phyloP scores from a whole-genome alignment of 1,140 invertebrate species.

The Cyphomyrmex costatus region DNA sequence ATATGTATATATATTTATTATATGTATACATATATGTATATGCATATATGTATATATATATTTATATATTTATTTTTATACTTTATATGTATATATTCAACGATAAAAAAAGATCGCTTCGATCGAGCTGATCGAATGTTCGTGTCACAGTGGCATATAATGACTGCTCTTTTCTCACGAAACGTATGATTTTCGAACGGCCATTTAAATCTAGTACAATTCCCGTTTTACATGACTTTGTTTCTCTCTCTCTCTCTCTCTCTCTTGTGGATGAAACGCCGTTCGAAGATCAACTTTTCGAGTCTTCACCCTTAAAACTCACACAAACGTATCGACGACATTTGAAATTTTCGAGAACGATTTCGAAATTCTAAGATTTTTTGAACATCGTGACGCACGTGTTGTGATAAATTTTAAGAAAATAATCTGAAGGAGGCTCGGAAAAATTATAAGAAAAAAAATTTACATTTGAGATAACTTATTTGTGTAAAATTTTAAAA shows the following conservation, averaged over 20 bases:
- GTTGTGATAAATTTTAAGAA: not conserved
- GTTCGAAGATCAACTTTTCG: conserved; percentile 48
- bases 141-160: conserved; percentile 26
- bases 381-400: not conserved
- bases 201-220: conserved; percentile 36
- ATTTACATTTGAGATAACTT: not conserved
- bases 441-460: not conserved
- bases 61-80: conserved; percentile 51
- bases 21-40: conserved; percentile 60
- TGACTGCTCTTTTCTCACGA: conserved; percentile 14
- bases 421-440: not conserved
- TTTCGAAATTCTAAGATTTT: conserved; percentile 9
- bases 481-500: too few species aligned
- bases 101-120: conserved; percentile 68
- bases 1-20: conserved; percentile 59
- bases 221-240: not conserved
- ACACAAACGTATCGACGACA: conserved; percentile 39
- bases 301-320: conserved; percentile 34
- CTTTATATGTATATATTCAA: conserved; percentile 69
- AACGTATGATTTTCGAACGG: conserved; percentile 48
- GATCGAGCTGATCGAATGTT: conserved; percentile 45
- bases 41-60: conserved; percentile 52
- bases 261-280: not conserved
- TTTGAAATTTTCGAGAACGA: not conserved
- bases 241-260: not conserved